These are phyloP conservation scores for Magallana gigas DNA, from an alignment of 1,140 invertebrate species.

Conservation along the genomic window DNA sequence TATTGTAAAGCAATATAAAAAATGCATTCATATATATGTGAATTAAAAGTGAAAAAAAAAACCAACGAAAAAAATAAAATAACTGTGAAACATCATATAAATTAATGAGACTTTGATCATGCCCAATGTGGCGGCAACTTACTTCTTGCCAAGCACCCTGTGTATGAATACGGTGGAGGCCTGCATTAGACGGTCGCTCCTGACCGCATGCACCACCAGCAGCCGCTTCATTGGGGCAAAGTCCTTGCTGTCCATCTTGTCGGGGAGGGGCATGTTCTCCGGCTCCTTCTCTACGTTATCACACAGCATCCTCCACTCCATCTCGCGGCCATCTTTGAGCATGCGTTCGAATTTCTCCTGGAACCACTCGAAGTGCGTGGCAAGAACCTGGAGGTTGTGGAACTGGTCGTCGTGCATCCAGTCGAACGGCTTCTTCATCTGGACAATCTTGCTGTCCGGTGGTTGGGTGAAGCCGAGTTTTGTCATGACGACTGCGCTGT, in stretches of 20 bases:
- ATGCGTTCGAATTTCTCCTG: constrained; percentile 78
- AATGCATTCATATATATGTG: neutral
- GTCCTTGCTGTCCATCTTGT: constrained; percentile 76
- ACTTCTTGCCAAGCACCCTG: constrained; percentile 77
- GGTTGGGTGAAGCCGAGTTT: constrained; percentile 64
- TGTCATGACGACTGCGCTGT: constrained; percentile 76
- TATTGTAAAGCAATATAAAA: neutral
- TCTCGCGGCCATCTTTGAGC: constrained; percentile 78
- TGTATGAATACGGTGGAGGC: constrained; percentile 74
- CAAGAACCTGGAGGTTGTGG: constrained; percentile 77
- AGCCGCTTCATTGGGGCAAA: constrained; percentile 76
- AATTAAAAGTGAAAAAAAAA: neutral
- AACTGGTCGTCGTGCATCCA: constrained; percentile 80
- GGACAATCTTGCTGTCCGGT: constrained; percentile 69
- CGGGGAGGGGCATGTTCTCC: constrained; percentile 75
- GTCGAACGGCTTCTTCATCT: constrained; percentile 79
- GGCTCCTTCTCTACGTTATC: constrained; percentile 73
- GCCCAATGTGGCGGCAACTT: constrained; percentile 49
- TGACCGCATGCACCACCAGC: constrained; percentile 75
- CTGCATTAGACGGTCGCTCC: constrained; percentile 77
- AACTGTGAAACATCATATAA: neutral
- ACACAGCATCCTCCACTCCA: constrained; percentile 78
- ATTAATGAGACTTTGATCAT: neutral
- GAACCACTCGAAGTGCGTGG: constrained; percentile 73
- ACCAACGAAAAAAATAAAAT: neutral